These are phyloP conservation scores for Elymnias hypermnestra DNA, from an alignment of 1,140 invertebrate species.

Conservation along the genomic window DNA sequence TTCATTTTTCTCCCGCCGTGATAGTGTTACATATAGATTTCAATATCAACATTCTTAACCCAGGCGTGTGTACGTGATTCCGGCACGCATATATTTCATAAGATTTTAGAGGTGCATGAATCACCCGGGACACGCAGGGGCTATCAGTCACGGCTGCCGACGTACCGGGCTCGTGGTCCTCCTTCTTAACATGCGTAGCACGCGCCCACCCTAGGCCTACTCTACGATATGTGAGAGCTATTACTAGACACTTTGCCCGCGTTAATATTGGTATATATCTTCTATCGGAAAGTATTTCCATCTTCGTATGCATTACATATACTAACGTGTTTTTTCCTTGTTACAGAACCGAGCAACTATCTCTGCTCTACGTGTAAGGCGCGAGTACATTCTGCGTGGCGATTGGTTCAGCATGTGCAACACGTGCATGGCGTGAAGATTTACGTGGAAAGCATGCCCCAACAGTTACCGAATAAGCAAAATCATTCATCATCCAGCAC, in stretches of 20 bases:
- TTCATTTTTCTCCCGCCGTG: slow-evolving; percentile 41
- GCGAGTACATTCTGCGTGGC: slow-evolving; percentile 93
- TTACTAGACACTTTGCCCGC: slow-evolving; percentile 73
- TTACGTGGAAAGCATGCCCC: slow-evolving; percentile 84
- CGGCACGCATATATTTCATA: slow-evolving; percentile 71
- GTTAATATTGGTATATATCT: slow-evolving; percentile 73
- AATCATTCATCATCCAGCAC: slow-evolving; percentile 75
- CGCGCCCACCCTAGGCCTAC: slow-evolving; percentile 65
- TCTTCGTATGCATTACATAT: slow-evolving; percentile 25
- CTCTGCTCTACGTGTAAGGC: slow-evolving; percentile 96
- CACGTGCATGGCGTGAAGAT: slow-evolving; percentile 95
- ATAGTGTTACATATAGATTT: slow-evolving; percentile 71
- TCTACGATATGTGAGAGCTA: slow-evolving; percentile 74
- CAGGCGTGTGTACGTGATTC: slow-evolving; percentile 66
- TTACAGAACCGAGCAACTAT: slow-evolving; percentile 95
- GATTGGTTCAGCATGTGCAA: slow-evolving; percentile 95
- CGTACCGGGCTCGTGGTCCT: slow-evolving; percentile 55
- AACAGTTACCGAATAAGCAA: slow-evolving; percentile 64
- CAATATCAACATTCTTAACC: slow-evolving; percentile 74
- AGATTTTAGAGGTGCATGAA: slow-evolving; percentile 75
- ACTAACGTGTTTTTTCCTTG: slow-evolving; percentile 59
- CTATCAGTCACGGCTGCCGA: slow-evolving; percentile 66
- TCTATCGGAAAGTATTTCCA: slow-evolving; percentile 46
- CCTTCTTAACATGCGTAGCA: slow-evolving; percentile 61
- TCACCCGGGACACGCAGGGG: slow-evolving; percentile 67